Evolutionary conservation across 2,797 vertebrate genomes (phyloP), one percentile per base, ranked within the genome.

Genomic region (Peromyscus aztecus): DNA sequence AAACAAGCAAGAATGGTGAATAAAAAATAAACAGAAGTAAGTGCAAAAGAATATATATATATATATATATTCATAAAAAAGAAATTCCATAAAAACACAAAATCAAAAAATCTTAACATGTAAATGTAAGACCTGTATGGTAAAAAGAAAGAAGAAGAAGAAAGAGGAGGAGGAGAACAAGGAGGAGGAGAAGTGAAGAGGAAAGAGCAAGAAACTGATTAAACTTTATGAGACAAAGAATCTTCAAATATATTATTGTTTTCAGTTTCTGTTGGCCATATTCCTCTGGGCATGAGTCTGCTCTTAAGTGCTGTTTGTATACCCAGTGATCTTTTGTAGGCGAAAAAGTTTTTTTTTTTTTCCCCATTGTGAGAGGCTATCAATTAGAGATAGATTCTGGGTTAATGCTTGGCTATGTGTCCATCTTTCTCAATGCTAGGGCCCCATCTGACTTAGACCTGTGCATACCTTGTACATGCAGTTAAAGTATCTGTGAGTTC

Each of bases 1-100:
- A 6, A 46, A 6, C 4, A 6, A 46, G 2, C 1, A 0, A 12
- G 31, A 34, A 34, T 55, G 55, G 8, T 4, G 19, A 6, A 3
- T 78, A 49, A 78, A 31, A 52, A 19, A 27, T 10, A 55, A 52
- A 78, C 16, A 2, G 4, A 52, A 78, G 63, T 55, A 12, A 80
- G 8, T 31, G 31, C 4, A 31, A 55, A 80, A 76, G 23, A 34
- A 78, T n/a, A n/a, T n/a, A n/a, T n/a, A n/a, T 14, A 52, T 14
- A 78, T 8, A 34, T 34, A 2, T 34, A 34, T 34, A 2, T 34
- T 23, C 31, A 80, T 21, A n/a, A 10, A 55, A 31, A 16, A 23
- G 4, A 4, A n/a, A n/a, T n/a, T 80, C 4, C 34, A 55, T 55
- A 10, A n/a, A n/a, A n/a, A 10, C 19, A n/a, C 23, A 23, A 11